Evolutionary conservation across 2,888 invertebrate genomes (phyloP).

Genomic region (Cistogaster globosa): DNA sequence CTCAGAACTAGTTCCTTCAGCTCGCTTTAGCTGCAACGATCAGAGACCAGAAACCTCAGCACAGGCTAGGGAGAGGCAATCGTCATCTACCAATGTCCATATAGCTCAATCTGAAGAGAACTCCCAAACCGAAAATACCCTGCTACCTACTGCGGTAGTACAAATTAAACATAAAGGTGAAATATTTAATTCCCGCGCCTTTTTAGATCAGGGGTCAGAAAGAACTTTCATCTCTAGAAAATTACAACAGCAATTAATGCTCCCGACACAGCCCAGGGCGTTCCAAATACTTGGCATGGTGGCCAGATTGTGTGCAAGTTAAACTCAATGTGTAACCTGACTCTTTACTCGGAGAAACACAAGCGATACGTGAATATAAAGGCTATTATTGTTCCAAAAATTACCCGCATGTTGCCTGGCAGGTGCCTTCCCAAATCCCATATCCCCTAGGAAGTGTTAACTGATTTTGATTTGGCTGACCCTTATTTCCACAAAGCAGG

Average conservation of each 20-base stretch:
- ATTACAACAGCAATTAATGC: too few relatives aligned
- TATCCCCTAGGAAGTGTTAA: background rate
- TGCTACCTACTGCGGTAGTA: slow-evolving; percentile 22
- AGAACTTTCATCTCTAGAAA: too few relatives aligned
- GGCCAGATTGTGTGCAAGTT: background rate
- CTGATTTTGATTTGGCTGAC: slow-evolving; percentile 17
- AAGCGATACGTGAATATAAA: too few relatives aligned
- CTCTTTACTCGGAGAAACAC: too few relatives aligned
- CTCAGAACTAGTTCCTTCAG: background rate
- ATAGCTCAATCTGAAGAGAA: too few relatives aligned
- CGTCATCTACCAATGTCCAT: background rate
- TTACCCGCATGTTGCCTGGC: background rate
- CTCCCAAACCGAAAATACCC: too few relatives aligned
- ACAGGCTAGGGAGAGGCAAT: background rate
- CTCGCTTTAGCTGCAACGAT: too few relatives aligned
- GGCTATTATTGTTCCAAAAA: too few relatives aligned
- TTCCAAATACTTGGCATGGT: slow-evolving; percentile 42
- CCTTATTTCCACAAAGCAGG: slow-evolving; percentile 17
- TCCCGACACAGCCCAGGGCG: background rate
- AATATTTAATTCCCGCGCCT: too few relatives aligned
- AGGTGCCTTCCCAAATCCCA: background rate
- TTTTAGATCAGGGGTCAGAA: slow-evolving; percentile 20
- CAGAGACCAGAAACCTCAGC: background rate
- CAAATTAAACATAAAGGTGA: too few relatives aligned
- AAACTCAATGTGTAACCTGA: too few relatives aligned